phyloP scores from a whole-genome alignment of 2,113 vertebrate genomes.

The Australoheros scitulus region DNA sequence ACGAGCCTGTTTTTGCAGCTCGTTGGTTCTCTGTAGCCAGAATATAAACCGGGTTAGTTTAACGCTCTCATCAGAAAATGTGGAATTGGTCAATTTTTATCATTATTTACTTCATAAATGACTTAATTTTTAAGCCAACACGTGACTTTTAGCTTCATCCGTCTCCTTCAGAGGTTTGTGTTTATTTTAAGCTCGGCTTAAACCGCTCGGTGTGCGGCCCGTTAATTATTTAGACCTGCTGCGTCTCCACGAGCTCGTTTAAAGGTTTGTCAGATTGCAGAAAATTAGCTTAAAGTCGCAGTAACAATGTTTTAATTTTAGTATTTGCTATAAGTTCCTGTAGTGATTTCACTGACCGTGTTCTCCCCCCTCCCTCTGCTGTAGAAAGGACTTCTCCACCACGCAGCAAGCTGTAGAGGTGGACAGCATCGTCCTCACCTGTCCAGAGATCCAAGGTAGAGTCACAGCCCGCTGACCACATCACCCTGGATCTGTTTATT shows the following conservation, averaged over 20 bases:
- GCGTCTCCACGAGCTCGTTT: background rate
- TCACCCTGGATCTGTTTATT: background rate
- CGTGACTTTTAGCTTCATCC: background rate
- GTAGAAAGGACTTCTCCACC: conserved; percentile 87
- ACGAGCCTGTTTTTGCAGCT: too few species aligned
- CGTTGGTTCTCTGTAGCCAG: background rate
- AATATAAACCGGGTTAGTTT: background rate
- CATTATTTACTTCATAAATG: background rate
- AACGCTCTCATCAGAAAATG: background rate
- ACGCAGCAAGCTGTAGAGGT: conserved; percentile 81
- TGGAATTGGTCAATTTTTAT: background rate
- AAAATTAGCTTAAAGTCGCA: background rate
- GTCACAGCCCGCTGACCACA: conserved; percentile 16
- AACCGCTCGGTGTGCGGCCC: background rate
- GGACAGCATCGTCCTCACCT: conserved; percentile 86
- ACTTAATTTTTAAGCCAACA: background rate
- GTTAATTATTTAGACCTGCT: background rate
- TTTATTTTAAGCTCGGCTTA: background rate
- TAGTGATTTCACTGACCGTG: background rate
- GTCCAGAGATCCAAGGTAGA: conserved; percentile 83
- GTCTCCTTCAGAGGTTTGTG: background rate
- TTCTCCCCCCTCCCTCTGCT: conserved; percentile 31
- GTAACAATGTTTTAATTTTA: background rate
- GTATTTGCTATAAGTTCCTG: background rate
- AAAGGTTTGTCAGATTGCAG: background rate